phyloP scores from a whole-genome alignment of 1,140 invertebrate species.

The Lasaia peninsularis region DNA sequence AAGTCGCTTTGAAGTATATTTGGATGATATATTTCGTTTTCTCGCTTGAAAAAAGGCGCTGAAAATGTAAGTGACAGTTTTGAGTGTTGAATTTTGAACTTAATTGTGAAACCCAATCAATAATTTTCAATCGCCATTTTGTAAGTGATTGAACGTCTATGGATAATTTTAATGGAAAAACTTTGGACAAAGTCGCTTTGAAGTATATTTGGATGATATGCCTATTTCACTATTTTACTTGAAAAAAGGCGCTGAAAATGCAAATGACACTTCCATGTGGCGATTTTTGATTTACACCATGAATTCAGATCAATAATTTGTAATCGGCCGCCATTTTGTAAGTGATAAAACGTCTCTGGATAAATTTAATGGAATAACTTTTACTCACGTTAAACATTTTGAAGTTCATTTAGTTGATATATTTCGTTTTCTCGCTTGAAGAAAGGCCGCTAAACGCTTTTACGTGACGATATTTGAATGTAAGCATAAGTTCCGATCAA shows the following conservation, averaged over 20 bases:
- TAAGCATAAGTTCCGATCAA: no score
- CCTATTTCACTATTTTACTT: no score
- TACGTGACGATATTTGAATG: no score
- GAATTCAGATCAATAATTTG: no score
- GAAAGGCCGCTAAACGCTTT: no score
- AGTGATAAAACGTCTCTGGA: conserved; percentile 16
- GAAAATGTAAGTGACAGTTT: no score
- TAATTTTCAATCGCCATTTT: conserved; percentile 14
- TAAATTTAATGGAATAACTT: conserved; percentile 8
- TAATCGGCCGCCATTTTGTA: conserved; percentile 18
- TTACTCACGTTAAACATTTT: conserved; percentile 1
- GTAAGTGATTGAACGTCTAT: conserved; percentile 17
- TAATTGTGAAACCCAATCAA: no score
- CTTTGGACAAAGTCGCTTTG: not conserved
- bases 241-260: no score
- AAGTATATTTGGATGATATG: no score
- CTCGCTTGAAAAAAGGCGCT: not conserved
- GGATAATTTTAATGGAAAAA: conserved; percentile 8
- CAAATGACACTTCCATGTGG: no score
- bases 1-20: conserved; percentile 9
- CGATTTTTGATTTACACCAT: no score
- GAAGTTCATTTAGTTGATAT: conserved; percentile 3
- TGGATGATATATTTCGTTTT: conserved; percentile 8
- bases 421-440: not conserved
- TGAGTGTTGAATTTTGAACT: no score